Evolutionary conservation across 2,888 invertebrate species (phyloP), one percentile per base, ranked within the genome.

Genomic region (Drepana falcataria): DNA sequence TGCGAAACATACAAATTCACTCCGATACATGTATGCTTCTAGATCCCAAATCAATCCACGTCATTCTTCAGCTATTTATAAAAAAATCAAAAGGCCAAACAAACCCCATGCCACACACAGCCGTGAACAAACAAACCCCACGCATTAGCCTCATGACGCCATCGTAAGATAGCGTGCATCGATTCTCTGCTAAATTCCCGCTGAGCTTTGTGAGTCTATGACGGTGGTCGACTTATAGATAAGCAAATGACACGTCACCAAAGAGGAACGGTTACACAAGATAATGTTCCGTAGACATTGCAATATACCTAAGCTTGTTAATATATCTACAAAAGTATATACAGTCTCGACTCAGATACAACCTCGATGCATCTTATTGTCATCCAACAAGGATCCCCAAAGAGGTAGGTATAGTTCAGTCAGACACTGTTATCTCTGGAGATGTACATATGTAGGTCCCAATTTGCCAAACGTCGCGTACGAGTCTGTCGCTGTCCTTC

Each of bases 1-100:
- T 87, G 90, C 72, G 90, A 80, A 83, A 91, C 90, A 90, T 81
- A 85, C 80, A 73, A 87, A 87, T 80, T 79, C 85, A 85, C 88
- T 91, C 87, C 75, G 68, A 79, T 76, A 73, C 78, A 75, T 81
- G 77, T 79, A 72, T 68, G 69, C 66, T 67, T 75, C 76, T 67
- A 73, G 71, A 73, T 71, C 76, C 79, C 73, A 77, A 77, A 88
- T 89, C 84, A 86, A 89, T 87, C 79, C 66, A 73, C 74, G 80
- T 84, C 84, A 79, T 66, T 66, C 64, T 73, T 69, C 69, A 75
- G 75, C 77, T 77, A 71, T 68, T 70, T 65, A 70, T 66, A 65
- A 73, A 75, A 77, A 76, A 75, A 73, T 67, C 21, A 70, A 74
- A 69, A 81, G 68, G 62, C 64, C 64, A 75, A 80, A 80, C 78